Base-by-base conservation (phyloP, 1,140 invertebrate genomes). In the Pemphigus obesinymphae region DNA sequence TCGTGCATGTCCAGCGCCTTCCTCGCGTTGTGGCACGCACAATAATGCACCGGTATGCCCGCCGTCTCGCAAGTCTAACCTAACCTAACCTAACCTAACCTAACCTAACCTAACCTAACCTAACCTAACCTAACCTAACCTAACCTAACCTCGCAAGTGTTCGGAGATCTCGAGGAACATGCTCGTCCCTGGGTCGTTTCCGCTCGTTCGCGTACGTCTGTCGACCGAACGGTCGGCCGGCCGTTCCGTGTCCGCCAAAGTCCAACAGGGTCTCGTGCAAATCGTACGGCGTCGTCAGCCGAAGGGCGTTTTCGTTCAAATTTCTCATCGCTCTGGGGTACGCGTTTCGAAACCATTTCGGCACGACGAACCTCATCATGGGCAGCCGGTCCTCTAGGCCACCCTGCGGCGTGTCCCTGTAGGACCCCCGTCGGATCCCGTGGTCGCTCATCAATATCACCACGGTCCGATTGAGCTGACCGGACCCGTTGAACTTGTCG, bases 321-420 rank as follows among this genome's bases (percentile, higher is more conserved):
- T 90, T 92, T 0, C 85, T 81, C 66, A 87, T 85, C 1, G 90
- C 87, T 1, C 84, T 45, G 0, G 89, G 87, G 84, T 90, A 90
- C 82, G 88, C 87, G 20, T 85, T 78, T 55, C 84, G 85, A 86
- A 92, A 92, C 89, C 90, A 90, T 50, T 87, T 83, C 0, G 93
- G 92, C 7, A 92, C 84, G 4, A 89, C 85, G 0, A 93, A 53
- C 83, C 89, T 91, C 50, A 92, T 86, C 83, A 92, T 90, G 0
- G 93, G 93, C 34, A 94, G 86, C 82, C 91, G 88, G 83, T 92
- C 92, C 85, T 94, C 93, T 7, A 93, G 85, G 82, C 90, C 88
- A 0, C 93, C 89, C 83, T 89, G 89, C 84, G 90, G 90, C 0
- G 92, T 92, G 70, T 89, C 85, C 3, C 91, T 86, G 82, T 93